Conservation (phyloP, 2,888 invertebrate species). For the Leptinotarsa peninsularis region DNA sequence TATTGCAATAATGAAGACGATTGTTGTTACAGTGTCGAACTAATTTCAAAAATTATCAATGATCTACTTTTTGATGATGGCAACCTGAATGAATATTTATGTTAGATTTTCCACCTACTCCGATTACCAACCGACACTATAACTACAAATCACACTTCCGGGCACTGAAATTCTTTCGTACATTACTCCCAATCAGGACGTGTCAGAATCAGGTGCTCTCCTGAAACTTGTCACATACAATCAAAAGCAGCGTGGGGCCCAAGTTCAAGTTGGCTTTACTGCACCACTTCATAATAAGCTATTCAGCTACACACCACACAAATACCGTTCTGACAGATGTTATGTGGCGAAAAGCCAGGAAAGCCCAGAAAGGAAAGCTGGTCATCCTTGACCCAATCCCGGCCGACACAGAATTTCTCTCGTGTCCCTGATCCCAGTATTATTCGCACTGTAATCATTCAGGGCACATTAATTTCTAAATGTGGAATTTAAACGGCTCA, state of each 20-base stretch:
- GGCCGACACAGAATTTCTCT: slow-evolving; percentile 11
- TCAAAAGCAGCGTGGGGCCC: neutral
- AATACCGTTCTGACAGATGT: slow-evolving; percentile 6
- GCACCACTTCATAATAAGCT: neutral
- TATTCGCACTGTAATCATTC: slow-evolving; percentile 19
- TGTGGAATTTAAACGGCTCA: neutral
- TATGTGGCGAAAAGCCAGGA: slow-evolving; percentile 42
- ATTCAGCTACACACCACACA: neutral
- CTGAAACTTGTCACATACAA: neutral
- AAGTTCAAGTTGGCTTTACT: slow-evolving; percentile 8
- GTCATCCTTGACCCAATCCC: slow-evolving; percentile 32
- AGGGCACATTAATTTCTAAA: slow-evolving; percentile 18
- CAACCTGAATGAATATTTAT: no score
- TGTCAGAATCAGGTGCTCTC: neutral
- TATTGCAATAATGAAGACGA: no score
- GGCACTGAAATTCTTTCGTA: no score
- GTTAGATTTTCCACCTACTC: no score
- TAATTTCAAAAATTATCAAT: no score
- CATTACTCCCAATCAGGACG: no score
- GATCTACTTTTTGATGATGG: no score
- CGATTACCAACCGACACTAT: no score
- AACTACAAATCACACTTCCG: no score
- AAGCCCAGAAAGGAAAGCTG: slow-evolving; percentile 22
- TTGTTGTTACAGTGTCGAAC: no score
- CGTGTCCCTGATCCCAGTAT: slow-evolving; percentile 22